Conservation (phyloP, 2,113 vertebrate genomes). For the Bubo scandiacus region DNA sequence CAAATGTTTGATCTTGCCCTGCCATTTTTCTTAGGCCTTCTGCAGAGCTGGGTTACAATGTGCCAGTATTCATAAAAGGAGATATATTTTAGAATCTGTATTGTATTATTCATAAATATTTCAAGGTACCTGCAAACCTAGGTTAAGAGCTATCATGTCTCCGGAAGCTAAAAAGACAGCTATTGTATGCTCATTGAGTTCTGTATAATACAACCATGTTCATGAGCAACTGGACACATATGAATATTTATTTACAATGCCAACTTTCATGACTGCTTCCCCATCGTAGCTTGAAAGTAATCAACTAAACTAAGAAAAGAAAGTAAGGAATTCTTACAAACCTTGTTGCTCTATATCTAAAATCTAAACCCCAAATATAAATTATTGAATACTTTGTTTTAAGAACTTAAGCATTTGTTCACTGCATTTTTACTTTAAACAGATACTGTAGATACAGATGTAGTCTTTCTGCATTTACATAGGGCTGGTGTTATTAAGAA, state of each 20-base stretch:
- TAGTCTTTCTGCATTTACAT: slow-evolving; percentile 25
- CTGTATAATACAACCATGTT: not conserved
- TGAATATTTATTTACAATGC: slow-evolving; percentile 59
- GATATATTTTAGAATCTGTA: slow-evolving; percentile 67
- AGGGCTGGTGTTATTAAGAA: slow-evolving; percentile 39
- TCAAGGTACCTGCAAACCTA: slow-evolving; percentile 69
- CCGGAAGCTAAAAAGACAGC: slow-evolving; percentile 61
- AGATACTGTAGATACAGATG: slow-evolving; percentile 5
- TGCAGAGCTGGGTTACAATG: slow-evolving; percentile 45
- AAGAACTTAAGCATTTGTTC: not conserved
- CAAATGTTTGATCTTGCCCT: slow-evolving; percentile 63
- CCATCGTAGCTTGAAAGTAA: slow-evolving; percentile 21
- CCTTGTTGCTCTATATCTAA: not conserved
- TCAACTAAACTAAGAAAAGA: slow-evolving; percentile 45
- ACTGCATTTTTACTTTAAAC: slow-evolving; percentile 17
- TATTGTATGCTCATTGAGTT: not conserved
- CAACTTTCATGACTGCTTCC: slow-evolving; percentile 33
- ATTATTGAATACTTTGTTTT: slow-evolving; percentile 21
- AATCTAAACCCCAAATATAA: slow-evolving; percentile 44
- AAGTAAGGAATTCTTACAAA: slow-evolving; percentile 35
- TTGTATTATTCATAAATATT: slow-evolving; percentile 73
- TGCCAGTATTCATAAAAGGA: slow-evolving; percentile 62
- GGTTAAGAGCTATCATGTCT: slow-evolving; percentile 62
- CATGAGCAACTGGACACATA: slow-evolving; percentile 12
- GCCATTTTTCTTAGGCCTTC: slow-evolving; percentile 61